Percentiles rank a stretch among this genome's conserved stretches.
These are phyloP conservation scores for Tetranychus cinnabarinus DNA, from an alignment of 1,140 invertebrate genomes.

Conservation along the genomic window DNA sequence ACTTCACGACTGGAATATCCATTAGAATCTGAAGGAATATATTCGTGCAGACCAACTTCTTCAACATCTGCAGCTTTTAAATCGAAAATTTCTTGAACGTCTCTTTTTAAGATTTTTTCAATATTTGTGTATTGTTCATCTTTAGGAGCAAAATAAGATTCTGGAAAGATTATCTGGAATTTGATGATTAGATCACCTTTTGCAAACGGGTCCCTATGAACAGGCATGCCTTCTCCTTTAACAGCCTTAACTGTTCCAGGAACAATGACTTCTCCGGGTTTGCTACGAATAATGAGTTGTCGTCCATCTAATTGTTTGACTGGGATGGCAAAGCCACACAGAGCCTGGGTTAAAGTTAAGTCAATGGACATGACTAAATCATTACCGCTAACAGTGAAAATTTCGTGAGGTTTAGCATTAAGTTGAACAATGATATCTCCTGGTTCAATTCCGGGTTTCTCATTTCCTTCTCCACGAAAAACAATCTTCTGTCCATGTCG, in stretches of 20 bases:
- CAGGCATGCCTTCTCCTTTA: conserved; percentile 83
- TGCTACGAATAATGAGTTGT: conserved; percentile 52
- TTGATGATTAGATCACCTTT: conserved; percentile 81
- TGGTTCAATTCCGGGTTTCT: conserved; percentile 75
- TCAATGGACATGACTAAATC: conserved; percentile 47
- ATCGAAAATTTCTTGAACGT: neutral
- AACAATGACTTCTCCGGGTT: conserved; percentile 59
- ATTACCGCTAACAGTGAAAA: conserved; percentile 36
- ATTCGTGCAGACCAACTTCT: neutral
- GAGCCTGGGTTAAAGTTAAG: conserved; percentile 65
- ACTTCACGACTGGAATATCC: no score
- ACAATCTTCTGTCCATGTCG: conserved; percentile 83
- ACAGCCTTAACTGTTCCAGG: conserved; percentile 76
- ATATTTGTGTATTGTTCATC: neutral
- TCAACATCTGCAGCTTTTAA: neutral
- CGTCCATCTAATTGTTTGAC: conserved; percentile 82
- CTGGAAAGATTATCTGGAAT: conserved; percentile 73
- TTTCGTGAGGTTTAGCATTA: conserved; percentile 75
- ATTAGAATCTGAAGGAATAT: neutral
- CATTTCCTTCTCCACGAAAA: conserved; percentile 87
- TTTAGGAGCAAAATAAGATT: conserved; percentile 13
- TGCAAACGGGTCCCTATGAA: conserved; percentile 84
- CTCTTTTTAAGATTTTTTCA: neutral
- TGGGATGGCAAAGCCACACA: conserved; percentile 87
- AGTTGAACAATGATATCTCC: conserved; percentile 90